Evolutionary conservation across 92 coral and sea anemone species (phyloP), one percentile per base, ranked within the genome.

Genomic region (Zoanthus sociatus): DNA sequence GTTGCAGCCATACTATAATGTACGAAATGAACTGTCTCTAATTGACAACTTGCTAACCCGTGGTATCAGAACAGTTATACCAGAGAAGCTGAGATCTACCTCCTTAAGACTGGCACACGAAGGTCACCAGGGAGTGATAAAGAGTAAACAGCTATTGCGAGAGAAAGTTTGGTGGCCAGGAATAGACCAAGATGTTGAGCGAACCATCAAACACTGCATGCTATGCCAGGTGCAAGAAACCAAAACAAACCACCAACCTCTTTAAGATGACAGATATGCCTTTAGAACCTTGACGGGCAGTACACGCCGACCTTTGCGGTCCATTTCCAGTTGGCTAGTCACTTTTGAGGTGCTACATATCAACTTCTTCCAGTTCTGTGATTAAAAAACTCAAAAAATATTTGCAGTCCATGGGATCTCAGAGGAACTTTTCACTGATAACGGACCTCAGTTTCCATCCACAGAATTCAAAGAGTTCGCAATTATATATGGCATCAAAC

Each of bases 81-180:
- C 90, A 7, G 50, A 82, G 60, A 78, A 31, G 31, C 44, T 88
- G 58, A 66, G 87, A 44, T 18, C 8, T 60, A 81, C 67, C 3
- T 74, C 82, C 20, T 16, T 88, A 76, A 60, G 82, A 75, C 77
- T 87, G 20, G 90, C 83, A 30, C 90, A 79, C 50, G 90, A 79
- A 79, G 82, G 87, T 11, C 82, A 71, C 51, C 87, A 88, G 87
- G 87, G 86, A 33, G 64, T 55, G 13, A 72, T 88, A 73, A 88
- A 78, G 50, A 67, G 78, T 26, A 78, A 87, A 54, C 85, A 63
- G 70, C 75, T 79, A 58, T 44, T 88, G 21, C 46, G 90, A 60
- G 60, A 86, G n/a, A 79, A 79, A 63, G 74, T 88, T 21, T 88
- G 87, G 90, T 88, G 82, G 90, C 87, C 90, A 33, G 87, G 87